Conservation (phyloP, 1,140 invertebrate genomes). For the Coenobita brevimanus region DNA sequence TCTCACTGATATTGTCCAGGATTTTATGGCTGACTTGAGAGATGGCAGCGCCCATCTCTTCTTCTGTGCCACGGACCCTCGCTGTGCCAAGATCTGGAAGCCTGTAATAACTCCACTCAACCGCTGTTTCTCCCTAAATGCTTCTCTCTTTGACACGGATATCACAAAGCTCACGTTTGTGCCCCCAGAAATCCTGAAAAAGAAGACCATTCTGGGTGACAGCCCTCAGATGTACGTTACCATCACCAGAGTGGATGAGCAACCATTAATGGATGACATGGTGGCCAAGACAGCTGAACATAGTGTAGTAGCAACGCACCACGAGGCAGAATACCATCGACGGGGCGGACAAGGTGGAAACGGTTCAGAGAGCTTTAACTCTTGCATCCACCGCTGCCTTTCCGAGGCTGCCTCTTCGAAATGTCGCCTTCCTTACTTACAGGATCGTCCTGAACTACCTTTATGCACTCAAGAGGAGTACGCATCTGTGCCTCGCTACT, state of each 20-base stretch:
- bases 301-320: background rate
- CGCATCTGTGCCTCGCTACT: too few species aligned
- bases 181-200: background rate
- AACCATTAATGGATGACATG: slow-evolving; percentile 1
- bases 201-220: background rate
- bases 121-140: slow-evolving; percentile 18
- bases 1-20: slow-evolving; percentile 10
- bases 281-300: background rate
- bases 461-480: too few species aligned
- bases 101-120: slow-evolving; percentile 26
- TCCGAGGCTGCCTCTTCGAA: too few species aligned
- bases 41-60: background rate
- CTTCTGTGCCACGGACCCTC: background rate
- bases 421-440: too few species aligned
- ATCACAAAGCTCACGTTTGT: background rate
- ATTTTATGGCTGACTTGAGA: background rate
- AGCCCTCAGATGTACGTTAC: slow-evolving; percentile 25
- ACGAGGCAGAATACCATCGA: background rate
- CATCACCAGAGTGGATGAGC: background rate
- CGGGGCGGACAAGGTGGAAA: too few species aligned
- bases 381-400: too few species aligned
- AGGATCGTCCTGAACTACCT: too few species aligned
- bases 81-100: background rate
- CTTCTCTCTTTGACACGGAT: background rate
- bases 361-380: too few species aligned